phyloP scores from a whole-genome alignment of 2,888 invertebrate genomes.

The Aromia moschata region DNA sequence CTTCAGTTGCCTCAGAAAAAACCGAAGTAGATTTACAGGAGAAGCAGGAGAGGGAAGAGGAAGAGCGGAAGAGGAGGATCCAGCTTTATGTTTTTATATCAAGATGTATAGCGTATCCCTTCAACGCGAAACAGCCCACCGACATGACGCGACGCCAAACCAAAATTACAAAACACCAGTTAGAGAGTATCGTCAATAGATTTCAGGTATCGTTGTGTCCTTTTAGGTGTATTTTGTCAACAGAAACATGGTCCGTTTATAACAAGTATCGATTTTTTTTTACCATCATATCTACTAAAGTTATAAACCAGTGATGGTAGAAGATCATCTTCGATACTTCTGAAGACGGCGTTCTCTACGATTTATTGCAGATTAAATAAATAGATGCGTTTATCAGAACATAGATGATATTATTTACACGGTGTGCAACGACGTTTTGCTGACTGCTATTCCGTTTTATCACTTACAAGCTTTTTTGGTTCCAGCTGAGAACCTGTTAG shows the following conservation, averaged over 20 bases:
- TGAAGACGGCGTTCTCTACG: not conserved
- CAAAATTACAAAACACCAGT: slow-evolving; percentile 95
- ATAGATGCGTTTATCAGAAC: not conserved
- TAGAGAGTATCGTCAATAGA: slow-evolving; percentile 91
- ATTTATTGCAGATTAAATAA: not conserved
- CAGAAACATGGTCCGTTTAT: no score
- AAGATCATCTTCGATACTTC: no score
- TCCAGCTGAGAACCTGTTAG: no score
- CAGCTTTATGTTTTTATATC: slow-evolving; percentile 99
- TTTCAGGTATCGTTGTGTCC: slow-evolving; percentile 96
- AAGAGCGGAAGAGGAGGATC: slow-evolving; percentile 91
- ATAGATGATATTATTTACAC: no score
- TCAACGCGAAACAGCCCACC: slow-evolving; percentile 98
- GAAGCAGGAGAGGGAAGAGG: slow-evolving; percentile 95
- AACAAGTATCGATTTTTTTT: no score
- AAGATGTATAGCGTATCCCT: slow-evolving; percentile 97
- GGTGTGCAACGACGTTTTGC: no score
- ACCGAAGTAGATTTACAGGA: slow-evolving; percentile 86
- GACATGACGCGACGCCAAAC: slow-evolving; percentile 97
- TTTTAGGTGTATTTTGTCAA: no score
- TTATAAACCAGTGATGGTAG: no score
- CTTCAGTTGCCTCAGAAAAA: slow-evolving; percentile 90
- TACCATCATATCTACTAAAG: no score
- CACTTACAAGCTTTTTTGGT: no score
- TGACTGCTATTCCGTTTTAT: no score